A percentile compares a stretch with the other conserved stretches of the same genome.
These are phyloP conservation scores for Apolygus lucorum DNA, from an alignment of 1,140 invertebrate species.

Conservation along the genomic window DNA sequence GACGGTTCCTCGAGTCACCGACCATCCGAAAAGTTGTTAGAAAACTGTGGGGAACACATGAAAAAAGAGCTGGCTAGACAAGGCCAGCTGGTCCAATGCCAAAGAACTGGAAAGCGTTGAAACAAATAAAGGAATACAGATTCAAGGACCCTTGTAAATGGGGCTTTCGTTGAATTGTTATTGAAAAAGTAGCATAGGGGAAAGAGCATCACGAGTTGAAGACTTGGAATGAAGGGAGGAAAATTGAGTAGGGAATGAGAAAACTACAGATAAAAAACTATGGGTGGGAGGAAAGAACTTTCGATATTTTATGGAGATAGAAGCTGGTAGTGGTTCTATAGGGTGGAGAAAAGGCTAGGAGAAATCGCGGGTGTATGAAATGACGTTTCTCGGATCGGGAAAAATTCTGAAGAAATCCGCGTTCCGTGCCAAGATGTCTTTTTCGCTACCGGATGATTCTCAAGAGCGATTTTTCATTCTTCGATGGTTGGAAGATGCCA, in stretches of 20 bases:
- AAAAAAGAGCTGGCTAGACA: neutral
- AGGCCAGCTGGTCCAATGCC: neutral
- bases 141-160: neutral
- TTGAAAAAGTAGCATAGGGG: no score
- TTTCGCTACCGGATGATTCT: no score
- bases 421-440: neutral
- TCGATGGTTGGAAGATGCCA: no score
- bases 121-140: neutral
- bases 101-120: neutral
- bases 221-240: neutral
- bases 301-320: neutral
- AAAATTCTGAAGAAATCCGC: neutral
- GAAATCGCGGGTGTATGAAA: neutral
- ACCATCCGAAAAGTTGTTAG: neutral
- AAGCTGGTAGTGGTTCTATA: no score
- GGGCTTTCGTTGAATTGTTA: neutral
- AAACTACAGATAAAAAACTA: no score
- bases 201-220: neutral
- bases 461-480: no score
- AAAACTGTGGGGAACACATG: neutral
- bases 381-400: neutral
- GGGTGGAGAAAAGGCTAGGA: neutral
- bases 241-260: no score
- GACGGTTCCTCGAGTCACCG: neutral
- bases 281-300: no score